These are phyloP conservation scores for Lysiphlebus fabarum DNA, from an alignment of 1,140 invertebrate genomes.

Conservation along the genomic window DNA sequence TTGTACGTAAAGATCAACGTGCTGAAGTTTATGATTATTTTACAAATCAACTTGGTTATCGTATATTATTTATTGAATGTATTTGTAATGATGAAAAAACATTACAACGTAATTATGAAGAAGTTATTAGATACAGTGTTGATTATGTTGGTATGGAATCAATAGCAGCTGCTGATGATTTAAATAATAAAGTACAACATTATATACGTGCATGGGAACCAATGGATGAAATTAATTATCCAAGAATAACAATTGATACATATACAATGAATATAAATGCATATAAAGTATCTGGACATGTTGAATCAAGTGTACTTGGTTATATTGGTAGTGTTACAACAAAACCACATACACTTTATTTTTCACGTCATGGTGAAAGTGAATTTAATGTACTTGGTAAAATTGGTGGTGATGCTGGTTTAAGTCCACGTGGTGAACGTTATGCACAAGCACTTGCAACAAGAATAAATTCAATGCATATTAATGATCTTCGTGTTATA, in stretches of 20 bases:
- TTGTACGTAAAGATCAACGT: conserved; percentile 79
- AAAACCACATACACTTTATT: conserved; percentile 69
- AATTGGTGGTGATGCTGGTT: conserved; percentile 83
- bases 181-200: conserved; percentile 80
- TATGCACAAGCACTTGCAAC: conserved; percentile 75
- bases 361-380: conserved; percentile 88
- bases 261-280: conserved; percentile 62
- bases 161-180: conserved; percentile 74
- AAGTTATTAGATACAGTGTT: conserved; percentile 86
- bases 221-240: conserved; percentile 59
- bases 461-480: conserved; percentile 68
- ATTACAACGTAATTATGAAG: conserved; percentile 83
- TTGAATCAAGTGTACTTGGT: conserved; percentile 73
- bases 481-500: conserved; percentile 76
- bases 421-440: conserved; percentile 75
- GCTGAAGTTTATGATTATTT: conserved; percentile 74
- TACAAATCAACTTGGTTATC: conserved; percentile 71
- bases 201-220: conserved; percentile 80
- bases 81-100: conserved; percentile 81
- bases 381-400: conserved; percentile 86
- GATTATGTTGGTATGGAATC: conserved; percentile 81
- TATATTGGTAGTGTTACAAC: conserved; percentile 75
- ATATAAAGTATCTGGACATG: conserved; percentile 63
- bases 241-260: conserved; percentile 70
- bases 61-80: conserved; percentile 90